Percentiles rank a stretch among this genome's conserved stretches.
Conservation (phyloP, 2,888 invertebrate genomes). For the Acronicta aceris region DNA sequence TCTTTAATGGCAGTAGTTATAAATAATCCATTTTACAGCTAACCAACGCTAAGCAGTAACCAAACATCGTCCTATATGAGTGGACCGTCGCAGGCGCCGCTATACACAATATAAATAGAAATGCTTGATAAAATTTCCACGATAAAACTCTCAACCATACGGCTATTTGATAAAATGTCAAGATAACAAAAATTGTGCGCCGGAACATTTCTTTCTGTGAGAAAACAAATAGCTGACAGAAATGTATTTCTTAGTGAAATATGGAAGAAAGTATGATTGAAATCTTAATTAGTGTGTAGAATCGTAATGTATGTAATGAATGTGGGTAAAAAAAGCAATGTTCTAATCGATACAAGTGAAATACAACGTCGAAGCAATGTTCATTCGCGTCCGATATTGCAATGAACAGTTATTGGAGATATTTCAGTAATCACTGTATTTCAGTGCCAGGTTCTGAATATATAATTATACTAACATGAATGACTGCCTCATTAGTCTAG, state of each 20-base stretch:
- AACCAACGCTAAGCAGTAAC: constrained; percentile 11
- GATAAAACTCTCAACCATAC: constrained; percentile 46
- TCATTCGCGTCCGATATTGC: not conserved
- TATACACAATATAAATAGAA: constrained; percentile 51
- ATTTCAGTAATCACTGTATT: not conserved
- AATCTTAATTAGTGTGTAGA: constrained; percentile 37
- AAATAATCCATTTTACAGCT: not conserved
- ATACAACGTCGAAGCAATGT: not conserved
- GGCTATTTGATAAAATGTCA: constrained; percentile 47
- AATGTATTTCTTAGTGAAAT: constrained; percentile 39
- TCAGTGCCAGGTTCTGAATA: too few relatives aligned
- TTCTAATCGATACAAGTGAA: not conserved
- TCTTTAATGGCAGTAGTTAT: too few relatives aligned
- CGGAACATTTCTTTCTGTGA: constrained; percentile 35
- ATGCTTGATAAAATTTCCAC: constrained; percentile 47
- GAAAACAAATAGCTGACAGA: constrained; percentile 42
- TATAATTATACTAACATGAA: too few relatives aligned
- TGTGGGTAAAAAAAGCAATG: constrained; percentile 2
- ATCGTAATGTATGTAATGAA: constrained; percentile 13
- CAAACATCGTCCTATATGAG: constrained; percentile 40
- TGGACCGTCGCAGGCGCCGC: constrained; percentile 36
- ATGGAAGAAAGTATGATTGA: constrained; percentile 39
- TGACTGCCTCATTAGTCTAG: too few relatives aligned
- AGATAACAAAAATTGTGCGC: constrained; percentile 54
- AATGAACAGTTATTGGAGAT: not conserved